phyloP scores from a whole-genome alignment of 1,140 invertebrate genomes.

The Atta colombica region DNA sequence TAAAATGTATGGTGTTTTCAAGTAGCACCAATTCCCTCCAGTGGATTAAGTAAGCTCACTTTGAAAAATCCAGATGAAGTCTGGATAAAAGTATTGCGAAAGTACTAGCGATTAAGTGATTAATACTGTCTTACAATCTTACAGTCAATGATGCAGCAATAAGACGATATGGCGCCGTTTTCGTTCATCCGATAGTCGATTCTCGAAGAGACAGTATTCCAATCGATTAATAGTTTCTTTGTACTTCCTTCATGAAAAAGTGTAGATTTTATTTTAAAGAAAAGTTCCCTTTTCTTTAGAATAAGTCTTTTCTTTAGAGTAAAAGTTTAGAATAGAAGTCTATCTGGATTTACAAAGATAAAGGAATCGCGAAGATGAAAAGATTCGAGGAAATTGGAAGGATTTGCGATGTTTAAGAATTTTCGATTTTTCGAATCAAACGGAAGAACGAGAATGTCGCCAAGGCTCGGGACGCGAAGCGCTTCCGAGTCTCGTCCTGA shows the following conservation, averaged over 20 bases:
- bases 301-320: too few relatives aligned
- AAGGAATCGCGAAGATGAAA: conserved; percentile 15
- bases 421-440: neutral
- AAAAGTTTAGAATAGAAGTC: neutral
- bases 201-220: neutral
- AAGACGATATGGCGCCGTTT: conserved; percentile 61
- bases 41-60: neutral
- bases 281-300: neutral
- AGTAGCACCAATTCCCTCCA: conserved; percentile 1
- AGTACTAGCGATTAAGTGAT: conserved; percentile 69
- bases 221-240: neutral
- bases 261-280: neutral
- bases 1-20: conserved; percentile 25
- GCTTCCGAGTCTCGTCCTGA: conserved; percentile 79
- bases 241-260: neutral
- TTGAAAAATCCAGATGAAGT: neutral
- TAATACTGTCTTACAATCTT: conserved; percentile 42
- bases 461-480: conserved; percentile 72
- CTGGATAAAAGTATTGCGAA: conserved; percentile 58
- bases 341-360: neutral
- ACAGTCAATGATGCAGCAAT: conserved; percentile 69
- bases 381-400: conserved; percentile 24
- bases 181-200: conserved; percentile 36
- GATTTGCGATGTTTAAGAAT: neutral
- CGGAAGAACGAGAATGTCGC: conserved; percentile 62